phyloP scores from a whole-genome alignment of 1,140 invertebrate species.

The Colletes latitarsis region DNA sequence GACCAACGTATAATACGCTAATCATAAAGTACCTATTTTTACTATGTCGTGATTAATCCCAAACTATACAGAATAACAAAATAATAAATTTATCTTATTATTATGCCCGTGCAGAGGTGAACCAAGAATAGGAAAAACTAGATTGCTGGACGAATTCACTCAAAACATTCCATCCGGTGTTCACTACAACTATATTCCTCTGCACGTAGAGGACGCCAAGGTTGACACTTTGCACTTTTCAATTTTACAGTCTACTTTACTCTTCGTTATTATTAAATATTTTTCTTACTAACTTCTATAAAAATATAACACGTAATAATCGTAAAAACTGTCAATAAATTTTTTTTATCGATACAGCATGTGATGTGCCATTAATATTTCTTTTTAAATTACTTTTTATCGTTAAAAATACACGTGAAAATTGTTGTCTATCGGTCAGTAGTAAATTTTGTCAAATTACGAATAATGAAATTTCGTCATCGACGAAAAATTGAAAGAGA shows the following conservation, averaged over 20 bases:
- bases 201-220: slow-evolving; percentile 74
- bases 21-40: slow-evolving; percentile 70
- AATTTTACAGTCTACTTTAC: neutral
- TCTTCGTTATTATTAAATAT: too few relatives aligned
- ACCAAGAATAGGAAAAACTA: slow-evolving; percentile 82
- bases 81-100: neutral
- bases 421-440: too few relatives aligned
- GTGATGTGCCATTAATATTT: too few relatives aligned
- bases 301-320: too few relatives aligned
- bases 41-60: neutral
- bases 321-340: too few relatives aligned
- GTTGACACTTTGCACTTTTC: slow-evolving; percentile 45
- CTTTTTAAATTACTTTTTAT: too few relatives aligned
- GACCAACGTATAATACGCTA: slow-evolving; percentile 71
- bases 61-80: slow-evolving; percentile 22
- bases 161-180: slow-evolving; percentile 76
- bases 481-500: slow-evolving; percentile 4
- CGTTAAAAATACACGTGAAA: too few relatives aligned
- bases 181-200: slow-evolving; percentile 75
- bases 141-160: slow-evolving; percentile 83
- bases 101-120: slow-evolving; percentile 77
- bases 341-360: too few relatives aligned
- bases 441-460: too few relatives aligned
- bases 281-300: too few relatives aligned
- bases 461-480: too few relatives aligned